A percentile compares a stretch with the other conserved stretches of the same genome.
Conservation (phyloP, 2,113 vertebrate species). For the Corythornis vintsioides region DNA sequence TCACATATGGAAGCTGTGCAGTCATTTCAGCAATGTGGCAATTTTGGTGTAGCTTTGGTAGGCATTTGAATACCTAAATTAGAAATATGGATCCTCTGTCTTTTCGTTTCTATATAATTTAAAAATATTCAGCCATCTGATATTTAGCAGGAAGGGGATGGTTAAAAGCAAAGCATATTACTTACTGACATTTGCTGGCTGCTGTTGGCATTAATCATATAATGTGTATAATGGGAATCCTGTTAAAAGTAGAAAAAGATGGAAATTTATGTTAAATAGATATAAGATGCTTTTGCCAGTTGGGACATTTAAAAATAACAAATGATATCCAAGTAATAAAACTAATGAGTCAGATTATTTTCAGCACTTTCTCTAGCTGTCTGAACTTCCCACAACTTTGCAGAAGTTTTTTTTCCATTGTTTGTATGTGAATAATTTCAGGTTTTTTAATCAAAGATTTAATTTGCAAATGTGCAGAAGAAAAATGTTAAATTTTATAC, state of each 20-base stretch:
- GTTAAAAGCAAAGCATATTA: not conserved
- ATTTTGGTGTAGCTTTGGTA: not conserved
- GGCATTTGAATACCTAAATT: not conserved
- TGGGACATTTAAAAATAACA: not conserved
- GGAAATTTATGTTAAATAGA: not conserved
- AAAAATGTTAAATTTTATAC: not conserved
- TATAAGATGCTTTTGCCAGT: not conserved
- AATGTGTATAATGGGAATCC: not conserved
- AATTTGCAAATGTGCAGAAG: not conserved
- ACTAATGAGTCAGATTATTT: not conserved
- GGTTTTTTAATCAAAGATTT: not conserved
- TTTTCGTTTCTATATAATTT: not conserved
- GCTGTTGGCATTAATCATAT: not conserved
- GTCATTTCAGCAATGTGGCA: not conserved
- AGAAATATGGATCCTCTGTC: not conserved
- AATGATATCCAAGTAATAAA: not conserved
- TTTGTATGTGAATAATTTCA: not conserved
- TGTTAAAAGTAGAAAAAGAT: not conserved
- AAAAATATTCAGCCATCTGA: not conserved
- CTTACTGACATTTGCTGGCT: not conserved
- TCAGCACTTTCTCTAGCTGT: not conserved
- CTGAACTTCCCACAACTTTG: not conserved
- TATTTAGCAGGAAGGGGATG: not conserved
- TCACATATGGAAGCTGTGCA: not conserved
- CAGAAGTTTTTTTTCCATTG: not conserved